Evolutionary conservation across 2,797 vertebrate species (phyloP).

Genomic region (Tragopan temminckii): DNA sequence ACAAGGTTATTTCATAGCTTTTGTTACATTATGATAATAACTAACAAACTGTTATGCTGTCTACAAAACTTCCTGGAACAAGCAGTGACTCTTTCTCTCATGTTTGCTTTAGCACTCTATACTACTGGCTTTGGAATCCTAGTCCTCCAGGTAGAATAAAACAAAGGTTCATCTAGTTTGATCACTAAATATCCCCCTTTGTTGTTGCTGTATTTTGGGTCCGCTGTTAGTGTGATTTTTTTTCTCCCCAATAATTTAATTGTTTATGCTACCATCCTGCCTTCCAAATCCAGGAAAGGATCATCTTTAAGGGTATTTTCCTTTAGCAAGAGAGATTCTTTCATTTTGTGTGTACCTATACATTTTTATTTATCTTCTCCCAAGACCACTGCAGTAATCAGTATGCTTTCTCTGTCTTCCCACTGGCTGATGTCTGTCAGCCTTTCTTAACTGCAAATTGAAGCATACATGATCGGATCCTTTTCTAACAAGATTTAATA

Average conservation of each 20-base stretch:
- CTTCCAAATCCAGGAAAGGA: not conserved
- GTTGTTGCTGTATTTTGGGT: not conserved
- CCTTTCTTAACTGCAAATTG: not conserved
- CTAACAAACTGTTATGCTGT: not conserved
- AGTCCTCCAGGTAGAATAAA: not conserved
- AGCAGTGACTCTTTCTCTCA: not conserved
- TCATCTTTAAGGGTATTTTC: not conserved
- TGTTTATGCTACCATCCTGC: not conserved
- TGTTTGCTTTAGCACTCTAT: not conserved
- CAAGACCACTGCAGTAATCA: not conserved
- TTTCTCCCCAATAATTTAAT: not conserved
- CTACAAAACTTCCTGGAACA: not conserved
- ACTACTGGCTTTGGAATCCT: not conserved
- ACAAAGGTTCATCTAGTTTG: not conserved
- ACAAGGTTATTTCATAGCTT: conserved; percentile 58
- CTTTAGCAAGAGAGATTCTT: not conserved
- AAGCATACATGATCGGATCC: not conserved
- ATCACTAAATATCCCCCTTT: not conserved
- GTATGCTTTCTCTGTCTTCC: not conserved
- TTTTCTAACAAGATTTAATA: not conserved
- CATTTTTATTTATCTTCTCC: rapidly evolving
- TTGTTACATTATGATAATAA: conserved; percentile 42
- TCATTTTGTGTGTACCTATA: not conserved
- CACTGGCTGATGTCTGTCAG: not conserved
- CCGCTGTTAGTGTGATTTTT: not conserved